phyloP scores from a whole-genome alignment of 2,797 vertebrate genomes.

The Lerista edwardsae region DNA sequence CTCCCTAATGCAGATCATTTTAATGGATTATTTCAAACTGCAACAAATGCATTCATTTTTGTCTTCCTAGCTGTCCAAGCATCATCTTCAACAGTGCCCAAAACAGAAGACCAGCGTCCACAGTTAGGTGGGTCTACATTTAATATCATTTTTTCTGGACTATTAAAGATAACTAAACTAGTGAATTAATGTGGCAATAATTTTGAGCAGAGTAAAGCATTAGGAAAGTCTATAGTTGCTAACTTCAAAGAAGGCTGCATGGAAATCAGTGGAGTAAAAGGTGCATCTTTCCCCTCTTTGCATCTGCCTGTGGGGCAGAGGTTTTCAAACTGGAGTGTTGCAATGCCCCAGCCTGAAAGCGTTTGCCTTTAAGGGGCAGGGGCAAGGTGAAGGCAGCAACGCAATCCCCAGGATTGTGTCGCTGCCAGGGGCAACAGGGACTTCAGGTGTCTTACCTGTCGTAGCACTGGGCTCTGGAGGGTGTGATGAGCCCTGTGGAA shows the following conservation, averaged over 20 bases:
- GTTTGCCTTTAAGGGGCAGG: no score
- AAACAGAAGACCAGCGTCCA: conserved; percentile 88
- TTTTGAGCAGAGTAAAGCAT: neutral
- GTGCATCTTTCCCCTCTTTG: neutral
- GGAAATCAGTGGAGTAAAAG: neutral
- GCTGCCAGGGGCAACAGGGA: no score
- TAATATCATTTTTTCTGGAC: conserved; percentile 24
- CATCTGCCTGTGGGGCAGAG: neutral
- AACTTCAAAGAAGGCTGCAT: neutral
- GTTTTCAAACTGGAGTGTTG: no score
- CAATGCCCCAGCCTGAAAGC: no score
- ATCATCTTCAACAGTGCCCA: conserved; percentile 83
- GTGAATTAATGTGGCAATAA: neutral
- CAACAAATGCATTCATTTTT: conserved; percentile 14
- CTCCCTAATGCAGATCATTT: neutral
- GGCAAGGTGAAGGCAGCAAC: no score
- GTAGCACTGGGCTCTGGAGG: no score
- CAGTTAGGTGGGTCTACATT: conserved; percentile 80
- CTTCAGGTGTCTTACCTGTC: no score
- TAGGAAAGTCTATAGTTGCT: neutral
- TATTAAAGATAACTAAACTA: neutral
- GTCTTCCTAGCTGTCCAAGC: conserved; percentile 81
- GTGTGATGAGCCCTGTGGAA: no score
- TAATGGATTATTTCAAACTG: neutral
- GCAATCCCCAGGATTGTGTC: no score